Evolutionary conservation across 2,113 vertebrate species (phyloP).

Genomic region (Phyllostomus hastatus): DNA sequence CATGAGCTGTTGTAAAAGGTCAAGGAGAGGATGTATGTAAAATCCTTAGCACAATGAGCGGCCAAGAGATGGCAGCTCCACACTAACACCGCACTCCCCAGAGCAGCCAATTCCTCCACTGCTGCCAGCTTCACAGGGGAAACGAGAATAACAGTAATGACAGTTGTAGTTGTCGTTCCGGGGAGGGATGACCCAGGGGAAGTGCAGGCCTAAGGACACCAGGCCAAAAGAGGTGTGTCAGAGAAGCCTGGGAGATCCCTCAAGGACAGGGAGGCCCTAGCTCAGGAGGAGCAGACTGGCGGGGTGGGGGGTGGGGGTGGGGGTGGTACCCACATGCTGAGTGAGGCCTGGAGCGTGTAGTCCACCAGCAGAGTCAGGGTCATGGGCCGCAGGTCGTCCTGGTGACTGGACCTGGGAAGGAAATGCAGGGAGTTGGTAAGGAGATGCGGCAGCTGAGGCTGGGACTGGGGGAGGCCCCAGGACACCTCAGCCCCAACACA

Average conservation of each 20-base stretch:
- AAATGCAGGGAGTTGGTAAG: background rate
- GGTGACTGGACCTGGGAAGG: slow-evolving; percentile 87
- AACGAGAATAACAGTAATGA: background rate
- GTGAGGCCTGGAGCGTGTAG: slow-evolving; percentile 84
- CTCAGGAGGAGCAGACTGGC: background rate
- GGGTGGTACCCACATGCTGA: slow-evolving; percentile 84
- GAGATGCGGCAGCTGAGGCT: background rate
- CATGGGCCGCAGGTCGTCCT: slow-evolving; percentile 84
- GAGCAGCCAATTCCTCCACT: background rate
- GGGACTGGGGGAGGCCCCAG: background rate
- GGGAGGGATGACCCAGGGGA: background rate
- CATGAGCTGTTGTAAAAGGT: background rate
- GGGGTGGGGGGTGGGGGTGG: too few species aligned
- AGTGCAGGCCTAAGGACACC: background rate
- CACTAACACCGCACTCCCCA: background rate
- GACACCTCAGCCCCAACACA: rapidly evolving
- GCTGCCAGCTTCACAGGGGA: background rate
- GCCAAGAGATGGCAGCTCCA: background rate
- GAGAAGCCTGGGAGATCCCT: background rate
- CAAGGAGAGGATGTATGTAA: background rate
- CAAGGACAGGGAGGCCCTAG: background rate
- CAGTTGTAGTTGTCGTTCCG: background rate
- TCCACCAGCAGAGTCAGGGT: slow-evolving; percentile 85
- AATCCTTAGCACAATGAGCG: background rate
- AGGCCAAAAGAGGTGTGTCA: background rate